phyloP scores from a whole-genome alignment of 2,888 invertebrate genomes.

The Brachycybe producta region DNA sequence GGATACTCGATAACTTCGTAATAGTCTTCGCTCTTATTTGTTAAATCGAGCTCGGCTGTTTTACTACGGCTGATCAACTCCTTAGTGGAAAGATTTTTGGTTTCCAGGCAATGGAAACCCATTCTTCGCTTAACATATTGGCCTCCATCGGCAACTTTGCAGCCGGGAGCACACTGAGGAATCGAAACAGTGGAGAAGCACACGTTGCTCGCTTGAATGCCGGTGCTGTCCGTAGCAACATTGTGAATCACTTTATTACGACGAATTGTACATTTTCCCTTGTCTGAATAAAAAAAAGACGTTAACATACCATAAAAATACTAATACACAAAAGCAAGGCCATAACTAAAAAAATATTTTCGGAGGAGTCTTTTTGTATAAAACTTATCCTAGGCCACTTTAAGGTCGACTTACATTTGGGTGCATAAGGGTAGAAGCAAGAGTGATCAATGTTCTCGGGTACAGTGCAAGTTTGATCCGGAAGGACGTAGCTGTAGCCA shows the following conservation, averaged over 20 bases:
- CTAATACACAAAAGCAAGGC: too few species aligned
- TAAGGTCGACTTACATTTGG: conserved; percentile 8
- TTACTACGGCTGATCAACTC: conserved; percentile 1
- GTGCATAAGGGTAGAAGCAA: conserved; percentile 10
- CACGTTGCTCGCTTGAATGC: conserved; percentile 10
- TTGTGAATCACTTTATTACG: conserved; percentile 15
- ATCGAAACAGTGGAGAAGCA: conserved; percentile 16
- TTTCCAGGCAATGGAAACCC: conserved; percentile 17
- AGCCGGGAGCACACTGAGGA: conserved; percentile 11
- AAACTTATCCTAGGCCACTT: too few species aligned
- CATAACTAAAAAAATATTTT: background rate
- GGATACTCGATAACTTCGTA: conserved; percentile 14
- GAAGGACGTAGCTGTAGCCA: conserved; percentile 15
- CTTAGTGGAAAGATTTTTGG: background rate
- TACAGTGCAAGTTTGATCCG: conserved; percentile 14
- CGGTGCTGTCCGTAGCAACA: conserved; percentile 1
- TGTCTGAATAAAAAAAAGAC: conserved; percentile 8
- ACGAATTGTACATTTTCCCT: conserved; percentile 7
- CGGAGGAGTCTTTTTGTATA: too few species aligned
- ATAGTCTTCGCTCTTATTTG: conserved; percentile 16
- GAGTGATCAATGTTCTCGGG: background rate
- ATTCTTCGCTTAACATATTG: conserved; percentile 9
- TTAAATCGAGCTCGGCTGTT: conserved; percentile 10
- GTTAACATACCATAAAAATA: too few species aligned
- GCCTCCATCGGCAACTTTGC: conserved; percentile 12